Percentiles rank a stretch among this genome's conserved stretches.
Conservation (phyloP, 1,140 invertebrate genomes). For the Bemisia tabaci region DNA sequence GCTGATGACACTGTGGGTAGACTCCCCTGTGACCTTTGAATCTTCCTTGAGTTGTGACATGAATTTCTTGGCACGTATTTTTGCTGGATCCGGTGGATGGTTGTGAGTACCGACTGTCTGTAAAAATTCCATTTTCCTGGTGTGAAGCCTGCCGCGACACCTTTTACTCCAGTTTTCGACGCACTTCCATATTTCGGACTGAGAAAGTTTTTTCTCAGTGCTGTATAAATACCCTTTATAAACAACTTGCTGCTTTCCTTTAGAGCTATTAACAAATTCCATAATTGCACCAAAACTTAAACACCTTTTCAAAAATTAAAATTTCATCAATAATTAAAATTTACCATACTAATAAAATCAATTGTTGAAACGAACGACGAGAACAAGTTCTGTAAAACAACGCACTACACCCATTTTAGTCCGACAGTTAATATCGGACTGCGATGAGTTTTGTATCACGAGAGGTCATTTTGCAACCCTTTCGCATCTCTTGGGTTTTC, state of each 20-base stretch:
- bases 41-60: neutral
- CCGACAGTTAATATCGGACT: too few species aligned
- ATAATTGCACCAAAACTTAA: neutral
- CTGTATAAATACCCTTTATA: neutral
- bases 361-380: neutral
- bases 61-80: neutral
- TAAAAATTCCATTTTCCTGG: neutral
- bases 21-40: neutral
- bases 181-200: neutral
- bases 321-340: too few species aligned
- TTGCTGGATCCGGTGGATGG: neutral
- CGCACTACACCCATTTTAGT: too few species aligned
- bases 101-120: neutral
- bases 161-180: neutral
- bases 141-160: neutral
- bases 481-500: too few species aligned
- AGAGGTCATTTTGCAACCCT: neutral
- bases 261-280: neutral
- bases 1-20: neutral
- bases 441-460: neutral
- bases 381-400: too few species aligned
- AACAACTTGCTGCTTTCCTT: neutral
- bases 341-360: neutral
- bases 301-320: too few species aligned
- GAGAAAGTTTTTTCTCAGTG: neutral